Evolutionary conservation across 2,888 invertebrate species (phyloP).

Genomic region (Clusia tigrina): DNA sequence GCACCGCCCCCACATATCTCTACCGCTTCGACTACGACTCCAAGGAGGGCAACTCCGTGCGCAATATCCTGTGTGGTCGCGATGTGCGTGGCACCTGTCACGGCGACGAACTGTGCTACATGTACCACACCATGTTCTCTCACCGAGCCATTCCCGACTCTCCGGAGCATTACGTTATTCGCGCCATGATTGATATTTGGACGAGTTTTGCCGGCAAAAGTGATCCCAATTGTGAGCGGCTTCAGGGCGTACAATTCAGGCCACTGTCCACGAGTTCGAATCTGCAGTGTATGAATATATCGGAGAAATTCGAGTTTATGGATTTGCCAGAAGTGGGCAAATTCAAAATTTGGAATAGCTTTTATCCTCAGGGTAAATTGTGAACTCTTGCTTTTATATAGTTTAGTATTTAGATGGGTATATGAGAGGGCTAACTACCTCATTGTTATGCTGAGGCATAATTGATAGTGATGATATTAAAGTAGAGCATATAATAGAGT

Average conservation of each 20-base stretch:
- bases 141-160: constrained; percentile 46
- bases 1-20: constrained; percentile 55
- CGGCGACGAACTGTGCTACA: constrained; percentile 60
- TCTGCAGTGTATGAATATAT: constrained; percentile 57
- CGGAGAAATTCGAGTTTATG: constrained; percentile 46
- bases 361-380: constrained; percentile 49
- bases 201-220: constrained; percentile 57
- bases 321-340: constrained; percentile 54
- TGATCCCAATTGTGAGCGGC: constrained; percentile 54
- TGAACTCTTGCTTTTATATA: constrained; percentile 31
- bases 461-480: too few species aligned
- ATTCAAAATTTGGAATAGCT: constrained; percentile 54
- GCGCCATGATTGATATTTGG: constrained; percentile 55
- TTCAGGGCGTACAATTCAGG: constrained; percentile 38
- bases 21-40: constrained; percentile 63
- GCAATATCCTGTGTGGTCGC: constrained; percentile 54
- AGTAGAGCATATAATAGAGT: too few species aligned
- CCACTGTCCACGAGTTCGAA: constrained; percentile 42
- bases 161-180: constrained; percentile 49
- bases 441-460: too few species aligned
- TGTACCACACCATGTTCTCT: constrained; percentile 55
- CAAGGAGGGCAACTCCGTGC: constrained; percentile 50
- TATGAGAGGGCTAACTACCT: too few species aligned
- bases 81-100: constrained; percentile 57
- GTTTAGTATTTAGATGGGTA: too few species aligned